phyloP scores from a whole-genome alignment of 2,797 vertebrate genomes.

The Sarcoramphus papa region DNA sequence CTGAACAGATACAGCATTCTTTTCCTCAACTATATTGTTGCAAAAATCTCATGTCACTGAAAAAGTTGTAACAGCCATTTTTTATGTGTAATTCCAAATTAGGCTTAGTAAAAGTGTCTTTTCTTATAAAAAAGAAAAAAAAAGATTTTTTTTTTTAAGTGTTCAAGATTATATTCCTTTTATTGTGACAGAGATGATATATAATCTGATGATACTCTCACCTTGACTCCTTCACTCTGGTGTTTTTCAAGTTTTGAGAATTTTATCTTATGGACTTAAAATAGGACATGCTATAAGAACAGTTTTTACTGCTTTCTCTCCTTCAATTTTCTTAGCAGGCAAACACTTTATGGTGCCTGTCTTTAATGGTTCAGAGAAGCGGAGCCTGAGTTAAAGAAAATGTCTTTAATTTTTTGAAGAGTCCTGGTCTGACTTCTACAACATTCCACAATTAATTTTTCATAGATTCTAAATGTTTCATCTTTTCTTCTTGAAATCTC shows the following conservation, averaged over 20 bases:
- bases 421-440: not conserved
- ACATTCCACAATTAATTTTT: not conserved
- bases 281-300: conserved; percentile 42
- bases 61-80: not conserved
- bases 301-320: conserved; percentile 47
- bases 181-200: not conserved
- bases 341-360: conserved; percentile 11
- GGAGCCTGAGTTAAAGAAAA: not conserved
- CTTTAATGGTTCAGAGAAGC: conserved; percentile 15
- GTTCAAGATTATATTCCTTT: not conserved
- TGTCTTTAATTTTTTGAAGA: not conserved
- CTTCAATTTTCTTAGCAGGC: conserved; percentile 70
- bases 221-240: conserved; percentile 30
- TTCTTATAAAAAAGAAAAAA: not conserved
- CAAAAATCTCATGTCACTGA: not conserved
- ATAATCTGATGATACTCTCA: conserved; percentile 27
- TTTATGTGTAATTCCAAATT: not conserved
- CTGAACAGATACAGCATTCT: not conserved
- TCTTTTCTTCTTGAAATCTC: not conserved
- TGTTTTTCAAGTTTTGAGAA: conserved; percentile 42
- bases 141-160: fast-evolving
- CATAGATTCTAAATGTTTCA: not conserved
- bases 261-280: conserved; percentile 56
- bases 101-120: not conserved
- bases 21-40: not conserved